Evolutionary conservation across 2,888 invertebrate species (phyloP), one percentile per base, ranked within the genome.

Genomic region (Torymus aiolomorphi): DNA sequence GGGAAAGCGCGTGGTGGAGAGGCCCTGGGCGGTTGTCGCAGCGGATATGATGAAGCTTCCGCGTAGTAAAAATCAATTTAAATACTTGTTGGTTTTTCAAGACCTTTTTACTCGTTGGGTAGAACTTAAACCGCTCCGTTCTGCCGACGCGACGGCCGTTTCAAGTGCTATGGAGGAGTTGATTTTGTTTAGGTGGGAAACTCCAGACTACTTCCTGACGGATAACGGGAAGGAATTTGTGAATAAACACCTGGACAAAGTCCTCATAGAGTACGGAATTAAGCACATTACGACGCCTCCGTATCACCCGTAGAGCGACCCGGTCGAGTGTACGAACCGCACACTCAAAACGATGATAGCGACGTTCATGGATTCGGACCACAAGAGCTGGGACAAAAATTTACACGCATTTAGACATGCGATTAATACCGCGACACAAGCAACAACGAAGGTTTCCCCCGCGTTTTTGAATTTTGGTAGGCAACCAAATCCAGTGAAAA

Each of bases 261-360:
- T n/a, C n/a, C n/a, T n/a, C n/a, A n/a, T n/a, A n/a, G n/a, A n/a
- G 31, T 31, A 31, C 31, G 31, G 31, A 31, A 31, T 31, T 5
- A 31, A 31, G 31, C 3, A 31, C 31, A 5, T 31, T 0, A 31
- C 31, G 4, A 31, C 2, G 31, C 31, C 31, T 3, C 31, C 31
- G 31, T 31, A 31, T 31, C 1, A 31, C 31, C 31, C 31, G 31
- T 5, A 62, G 8, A 54, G 52, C 1, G 42, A 76, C 11, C 62
- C 16, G 0, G 62, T 69, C 0, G 69, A 69, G 11, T 1, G 62
- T 2, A 18, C 10, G 2, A 69, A 76, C 42, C 11, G 69, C 1
- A 54, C 61, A 0, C 13, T 73, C 2, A 67, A 69, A 24, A 69
- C 73, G 14, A 78, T 24, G 69, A 73, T 78, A 14, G 67, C 74